Conservation (phyloP, 2,888 invertebrate genomes). For the Drosophila borborema region DNA sequence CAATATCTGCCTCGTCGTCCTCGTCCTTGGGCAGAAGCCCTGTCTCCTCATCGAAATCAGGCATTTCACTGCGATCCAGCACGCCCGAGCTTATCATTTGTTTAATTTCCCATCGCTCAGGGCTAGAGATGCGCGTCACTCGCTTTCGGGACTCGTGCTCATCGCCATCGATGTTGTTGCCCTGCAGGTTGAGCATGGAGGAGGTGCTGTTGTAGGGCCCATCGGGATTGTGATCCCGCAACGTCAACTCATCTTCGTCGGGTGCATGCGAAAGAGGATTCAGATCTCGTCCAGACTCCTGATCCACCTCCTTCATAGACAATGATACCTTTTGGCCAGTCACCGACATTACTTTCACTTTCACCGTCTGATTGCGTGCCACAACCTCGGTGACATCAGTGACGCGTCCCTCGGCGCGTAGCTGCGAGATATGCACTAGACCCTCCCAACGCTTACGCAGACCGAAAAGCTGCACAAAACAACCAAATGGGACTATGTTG, state of each 20-base stretch:
- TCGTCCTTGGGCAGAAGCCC: conserved; percentile 95
- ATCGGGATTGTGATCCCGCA: conserved; percentile 94
- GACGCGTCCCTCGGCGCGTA: conserved; percentile 96
- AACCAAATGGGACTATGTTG: conserved; percentile 98
- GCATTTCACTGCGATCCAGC: conserved; percentile 96
- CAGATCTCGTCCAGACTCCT: conserved; percentile 96
- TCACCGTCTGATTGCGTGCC: conserved; percentile 93
- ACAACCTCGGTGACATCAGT: conserved; percentile 98
- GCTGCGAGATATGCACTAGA: conserved; percentile 97
- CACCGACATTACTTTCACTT: conserved; percentile 95
- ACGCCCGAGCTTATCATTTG: conserved; percentile 98
- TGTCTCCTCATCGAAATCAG: conserved; percentile 99
- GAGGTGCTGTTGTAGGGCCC: conserved; percentile 89
- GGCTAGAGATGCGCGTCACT: conserved; percentile 96
- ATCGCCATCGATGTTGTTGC: conserved; percentile 88
- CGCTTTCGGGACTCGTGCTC: conserved; percentile 93
- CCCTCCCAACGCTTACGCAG: conserved; percentile 96
- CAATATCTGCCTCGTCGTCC: conserved; percentile 98
- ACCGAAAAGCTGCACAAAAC: conserved; percentile 98
- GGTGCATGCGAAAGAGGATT: conserved; percentile 93
- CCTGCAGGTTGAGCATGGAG: conserved; percentile 86
- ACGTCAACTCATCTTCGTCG: conserved; percentile 86
- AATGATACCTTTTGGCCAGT: conserved; percentile 98
- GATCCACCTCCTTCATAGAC: conserved; percentile 99
- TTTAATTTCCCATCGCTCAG: conserved; percentile 98